Percentiles rank a stretch among this genome's conserved stretches.
phyloP scores from a whole-genome alignment of 1,140 invertebrate genomes.

The Saccostrea echinata region DNA sequence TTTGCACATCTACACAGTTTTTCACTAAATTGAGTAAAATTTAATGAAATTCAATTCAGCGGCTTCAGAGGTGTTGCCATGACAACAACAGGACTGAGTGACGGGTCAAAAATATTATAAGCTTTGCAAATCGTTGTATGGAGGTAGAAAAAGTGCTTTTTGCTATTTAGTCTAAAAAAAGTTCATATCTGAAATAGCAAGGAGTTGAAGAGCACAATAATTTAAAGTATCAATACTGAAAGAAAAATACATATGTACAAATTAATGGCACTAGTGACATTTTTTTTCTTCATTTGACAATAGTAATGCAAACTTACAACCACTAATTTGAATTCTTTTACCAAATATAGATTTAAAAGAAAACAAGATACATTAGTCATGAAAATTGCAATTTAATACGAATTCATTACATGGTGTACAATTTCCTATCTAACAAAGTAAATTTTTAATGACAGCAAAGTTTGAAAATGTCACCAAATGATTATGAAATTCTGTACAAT shows the following conservation, averaged over 20 bases:
- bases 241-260: too few relatives aligned
- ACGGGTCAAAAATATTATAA: too few relatives aligned
- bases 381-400: constrained; percentile 7
- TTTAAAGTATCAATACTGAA: background rate
- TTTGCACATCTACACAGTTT: too few relatives aligned
- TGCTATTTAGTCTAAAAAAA: too few relatives aligned
- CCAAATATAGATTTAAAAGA: background rate
- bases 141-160: too few relatives aligned
- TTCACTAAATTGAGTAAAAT: too few relatives aligned
- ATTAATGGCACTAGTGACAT: too few relatives aligned
- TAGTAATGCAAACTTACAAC: background rate
- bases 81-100: too few relatives aligned
- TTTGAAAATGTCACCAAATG: constrained; percentile 31
- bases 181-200: too few relatives aligned
- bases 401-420: constrained; percentile 29
- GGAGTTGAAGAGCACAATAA: too few relatives aligned
- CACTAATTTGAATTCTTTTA: background rate
- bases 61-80: background rate
- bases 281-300: too few relatives aligned
- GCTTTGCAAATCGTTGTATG: too few relatives aligned
- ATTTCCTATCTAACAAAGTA: background rate
- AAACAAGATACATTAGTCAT: background rate
- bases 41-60: background rate
- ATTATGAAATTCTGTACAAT: background rate
- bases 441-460: background rate